Conservation (phyloP, 2,888 invertebrate species). For the Campoletis raptor region DNA sequence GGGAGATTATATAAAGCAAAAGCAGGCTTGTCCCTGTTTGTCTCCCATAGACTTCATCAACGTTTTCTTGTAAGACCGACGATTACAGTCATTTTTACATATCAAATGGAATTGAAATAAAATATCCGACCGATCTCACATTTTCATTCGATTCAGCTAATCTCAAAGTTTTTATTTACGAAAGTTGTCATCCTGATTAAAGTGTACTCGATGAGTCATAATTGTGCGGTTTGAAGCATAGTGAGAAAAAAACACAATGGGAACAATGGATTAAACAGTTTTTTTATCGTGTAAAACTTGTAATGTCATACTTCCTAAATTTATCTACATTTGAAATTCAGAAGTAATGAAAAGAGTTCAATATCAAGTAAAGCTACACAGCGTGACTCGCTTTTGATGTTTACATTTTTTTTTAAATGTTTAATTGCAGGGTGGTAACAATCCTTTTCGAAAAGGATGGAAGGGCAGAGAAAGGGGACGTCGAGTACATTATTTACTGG, state of each 20-base stretch:
- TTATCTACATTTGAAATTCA: background rate
- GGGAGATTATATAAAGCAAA: background rate
- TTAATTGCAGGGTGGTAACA: slow-evolving; percentile 8
- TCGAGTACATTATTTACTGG: slow-evolving; percentile 51
- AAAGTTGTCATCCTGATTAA: too few species aligned
- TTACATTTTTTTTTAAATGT: background rate
- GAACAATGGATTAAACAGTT: too few species aligned
- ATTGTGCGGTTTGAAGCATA: background rate
- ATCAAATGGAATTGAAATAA: background rate
- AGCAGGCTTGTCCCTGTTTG: background rate
- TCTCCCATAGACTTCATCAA: background rate
- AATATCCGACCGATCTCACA: background rate
- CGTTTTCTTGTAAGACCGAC: background rate
- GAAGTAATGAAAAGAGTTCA: background rate
- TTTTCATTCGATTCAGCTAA: background rate
- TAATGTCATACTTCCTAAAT: background rate
- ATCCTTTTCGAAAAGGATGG: slow-evolving; percentile 4
- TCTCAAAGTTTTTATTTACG: background rate
- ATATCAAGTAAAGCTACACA: background rate
- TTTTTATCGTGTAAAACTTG: too few species aligned
- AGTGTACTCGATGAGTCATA: too few species aligned
- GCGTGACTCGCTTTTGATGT: background rate
- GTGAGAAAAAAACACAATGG: background rate
- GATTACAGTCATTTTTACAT: background rate
- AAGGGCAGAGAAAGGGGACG: background rate